Evolutionary conservation across 2,797 vertebrate genomes (phyloP).

Genomic region (Premnoplex brunnescens): DNA sequence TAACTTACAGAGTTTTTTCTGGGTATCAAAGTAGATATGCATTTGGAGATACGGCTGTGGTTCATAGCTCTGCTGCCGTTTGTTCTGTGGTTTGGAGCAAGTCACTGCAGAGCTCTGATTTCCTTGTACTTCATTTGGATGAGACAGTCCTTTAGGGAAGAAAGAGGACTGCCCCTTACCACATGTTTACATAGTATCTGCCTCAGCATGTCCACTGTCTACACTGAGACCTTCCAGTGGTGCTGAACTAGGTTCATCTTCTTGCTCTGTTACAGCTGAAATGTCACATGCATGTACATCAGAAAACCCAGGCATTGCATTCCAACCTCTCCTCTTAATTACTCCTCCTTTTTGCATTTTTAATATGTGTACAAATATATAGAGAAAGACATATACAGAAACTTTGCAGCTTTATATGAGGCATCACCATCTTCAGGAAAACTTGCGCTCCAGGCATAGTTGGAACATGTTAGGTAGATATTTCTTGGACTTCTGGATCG

Average conservation of each 20-base stretch:
- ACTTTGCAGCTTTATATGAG: not conserved
- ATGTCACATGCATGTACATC: rapidly evolving
- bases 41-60: not conserved
- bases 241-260: not conserved
- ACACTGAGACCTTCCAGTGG: not conserved
- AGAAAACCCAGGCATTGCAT: not conserved
- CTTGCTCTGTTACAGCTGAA: not conserved
- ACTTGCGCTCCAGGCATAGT: not conserved
- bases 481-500: not conserved
- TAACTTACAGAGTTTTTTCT: not conserved
- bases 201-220: not conserved
- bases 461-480: not conserved
- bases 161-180: not conserved
- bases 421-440: not conserved
- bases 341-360: not conserved
- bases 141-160: not conserved
- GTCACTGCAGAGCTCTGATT: not conserved
- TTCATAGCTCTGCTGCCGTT: not conserved
- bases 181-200: not conserved
- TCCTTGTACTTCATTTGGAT: not conserved
- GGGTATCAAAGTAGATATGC: not conserved
- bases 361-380: not conserved
- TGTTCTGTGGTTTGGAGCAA: not conserved
- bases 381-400: not conserved
- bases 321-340: not conserved